Conservation (phyloP, 1,140 invertebrate species). For the Acromyrmex echinatior region DNA sequence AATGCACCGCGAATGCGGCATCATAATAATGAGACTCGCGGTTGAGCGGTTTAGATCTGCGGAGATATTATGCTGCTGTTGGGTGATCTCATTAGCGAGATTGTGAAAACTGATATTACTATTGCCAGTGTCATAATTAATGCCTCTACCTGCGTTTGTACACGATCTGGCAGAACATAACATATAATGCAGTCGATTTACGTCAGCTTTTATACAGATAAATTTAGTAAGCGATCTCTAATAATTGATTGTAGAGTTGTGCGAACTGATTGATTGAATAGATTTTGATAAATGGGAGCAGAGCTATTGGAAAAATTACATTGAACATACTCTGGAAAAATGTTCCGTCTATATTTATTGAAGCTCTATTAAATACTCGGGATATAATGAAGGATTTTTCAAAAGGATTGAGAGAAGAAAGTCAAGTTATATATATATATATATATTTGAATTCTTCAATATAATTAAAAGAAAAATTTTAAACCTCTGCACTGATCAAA, state of each 20-base stretch:
- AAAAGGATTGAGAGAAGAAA: background rate
- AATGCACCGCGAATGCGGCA: background rate
- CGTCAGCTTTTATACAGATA: slow-evolving; percentile 26
- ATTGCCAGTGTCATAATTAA: slow-evolving; percentile 51
- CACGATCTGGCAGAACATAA: background rate
- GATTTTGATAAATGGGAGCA: slow-evolving; percentile 45
- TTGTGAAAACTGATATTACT: slow-evolving; percentile 48
- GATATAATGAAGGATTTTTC: slow-evolving; percentile 2
- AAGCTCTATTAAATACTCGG: background rate
- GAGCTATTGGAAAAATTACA: background rate
- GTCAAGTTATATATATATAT: background rate
- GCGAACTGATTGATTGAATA: slow-evolving; percentile 24
- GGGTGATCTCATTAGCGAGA: slow-evolving; percentile 56
- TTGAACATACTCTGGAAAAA: slow-evolving; percentile 10
- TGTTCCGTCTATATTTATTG: background rate
- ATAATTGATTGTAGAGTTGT: slow-evolving; percentile 36
- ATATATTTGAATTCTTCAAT: background rate
- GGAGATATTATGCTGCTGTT: background rate
- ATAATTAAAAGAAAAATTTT: background rate
- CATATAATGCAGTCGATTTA: slow-evolving; percentile 22
- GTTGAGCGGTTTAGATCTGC: slow-evolving; percentile 19
- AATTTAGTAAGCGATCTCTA: slow-evolving; percentile 23
- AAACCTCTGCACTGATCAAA: too few species aligned
- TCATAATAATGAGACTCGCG: slow-evolving; percentile 42
- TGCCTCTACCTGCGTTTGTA: background rate